Percentiles rank a stretch among this genome's conserved stretches.
These are phyloP conservation scores for Germaria angustata DNA, from an alignment of 2,888 invertebrate genomes.

Conservation along the genomic window DNA sequence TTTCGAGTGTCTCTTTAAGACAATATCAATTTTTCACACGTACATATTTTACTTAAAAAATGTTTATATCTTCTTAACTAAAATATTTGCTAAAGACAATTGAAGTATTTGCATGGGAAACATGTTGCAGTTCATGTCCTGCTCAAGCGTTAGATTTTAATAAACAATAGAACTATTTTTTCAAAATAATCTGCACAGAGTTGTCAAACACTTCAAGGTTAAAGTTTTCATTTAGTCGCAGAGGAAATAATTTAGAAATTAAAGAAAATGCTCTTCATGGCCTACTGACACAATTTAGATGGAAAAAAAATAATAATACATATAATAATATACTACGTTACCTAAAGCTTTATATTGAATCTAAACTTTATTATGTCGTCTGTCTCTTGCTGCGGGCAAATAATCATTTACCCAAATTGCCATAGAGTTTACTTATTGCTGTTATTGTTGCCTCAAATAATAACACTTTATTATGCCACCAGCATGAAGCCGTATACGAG, in stretches of 20 bases:
- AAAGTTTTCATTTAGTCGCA: not conserved
- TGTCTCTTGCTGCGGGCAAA: no score
- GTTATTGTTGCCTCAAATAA: not conserved
- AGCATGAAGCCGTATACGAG: not conserved
- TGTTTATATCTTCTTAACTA: no score
- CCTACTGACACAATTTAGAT: slow-evolving; percentile 4
- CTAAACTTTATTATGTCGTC: no score
- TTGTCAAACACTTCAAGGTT: not conserved
- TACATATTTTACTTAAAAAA: not conserved
- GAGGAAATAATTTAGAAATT: not conserved
- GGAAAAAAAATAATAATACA: not conserved
- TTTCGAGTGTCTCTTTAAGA: not conserved
- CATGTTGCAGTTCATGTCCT: slow-evolving; percentile 22
- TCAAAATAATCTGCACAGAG: not conserved
- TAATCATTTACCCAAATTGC: slow-evolving; percentile 9
- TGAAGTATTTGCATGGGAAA: slow-evolving; percentile 19
- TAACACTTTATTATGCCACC: slow-evolving; percentile 8
- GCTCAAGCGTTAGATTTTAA: not conserved
- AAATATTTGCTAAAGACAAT: slow-evolving; percentile 2
- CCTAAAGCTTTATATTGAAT: no score
- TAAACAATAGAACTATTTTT: slow-evolving; percentile 7
- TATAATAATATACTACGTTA: no score
- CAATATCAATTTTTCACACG: slow-evolving; percentile 24
- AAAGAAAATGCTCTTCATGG: not conserved
- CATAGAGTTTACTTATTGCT: not conserved